phyloP scores from a whole-genome alignment of 1,140 invertebrate species.

The Drosophila lini region DNA sequence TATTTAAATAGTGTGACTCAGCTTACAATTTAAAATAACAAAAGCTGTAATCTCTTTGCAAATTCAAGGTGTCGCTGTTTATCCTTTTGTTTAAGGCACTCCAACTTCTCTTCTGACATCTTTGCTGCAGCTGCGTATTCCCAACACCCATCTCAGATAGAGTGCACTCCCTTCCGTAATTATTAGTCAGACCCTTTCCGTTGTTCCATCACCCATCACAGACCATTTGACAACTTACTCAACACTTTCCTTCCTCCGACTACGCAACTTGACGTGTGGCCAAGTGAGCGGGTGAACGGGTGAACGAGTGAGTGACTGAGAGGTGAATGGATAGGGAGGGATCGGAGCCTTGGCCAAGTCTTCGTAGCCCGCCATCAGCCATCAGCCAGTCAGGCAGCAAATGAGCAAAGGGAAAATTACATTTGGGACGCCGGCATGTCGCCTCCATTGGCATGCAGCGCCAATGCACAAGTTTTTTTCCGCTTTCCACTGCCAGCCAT shows the following conservation, averaged over 20 bases:
- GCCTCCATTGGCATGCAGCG: constrained; percentile 61
- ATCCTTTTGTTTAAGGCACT: neutral
- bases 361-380: constrained; percentile 50
- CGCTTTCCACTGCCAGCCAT: constrained; percentile 57
- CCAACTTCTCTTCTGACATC: neutral
- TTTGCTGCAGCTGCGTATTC: neutral
- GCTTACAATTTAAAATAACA: neutral
- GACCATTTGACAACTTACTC: constrained; percentile 73
- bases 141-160: neutral
- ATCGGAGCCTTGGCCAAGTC: constrained; percentile 42
- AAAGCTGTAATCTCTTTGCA: neutral
- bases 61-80: neutral
- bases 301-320: neutral
- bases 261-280: constrained; percentile 52
- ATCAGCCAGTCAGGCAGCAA: constrained; percentile 70
- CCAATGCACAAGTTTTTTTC: constrained; percentile 42
- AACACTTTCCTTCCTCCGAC: constrained; percentile 39
- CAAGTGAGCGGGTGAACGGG: constrained; percentile 14
- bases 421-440: constrained; percentile 65
- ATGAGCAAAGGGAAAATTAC: constrained; percentile 77
- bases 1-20: neutral
- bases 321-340: constrained; percentile 7
- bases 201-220: constrained; percentile 31
- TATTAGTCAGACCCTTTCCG: constrained; percentile 23
- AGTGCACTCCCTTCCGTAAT: constrained; percentile 22